phyloP scores from a whole-genome alignment of 1,140 invertebrate genomes.

The Zaprionus nigranus region DNA sequence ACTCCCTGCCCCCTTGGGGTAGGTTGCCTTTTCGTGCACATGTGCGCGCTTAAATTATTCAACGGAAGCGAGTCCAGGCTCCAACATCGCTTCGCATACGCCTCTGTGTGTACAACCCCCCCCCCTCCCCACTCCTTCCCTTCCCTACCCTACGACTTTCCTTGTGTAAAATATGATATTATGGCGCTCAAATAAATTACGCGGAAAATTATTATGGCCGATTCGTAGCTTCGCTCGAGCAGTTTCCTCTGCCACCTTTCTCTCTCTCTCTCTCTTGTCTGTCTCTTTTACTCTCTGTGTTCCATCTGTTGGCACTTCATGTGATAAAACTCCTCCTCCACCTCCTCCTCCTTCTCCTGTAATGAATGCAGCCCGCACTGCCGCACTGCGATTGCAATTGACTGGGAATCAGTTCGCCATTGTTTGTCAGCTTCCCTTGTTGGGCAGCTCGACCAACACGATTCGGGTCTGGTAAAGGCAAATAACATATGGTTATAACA shows the following conservation, averaged over 20 bases:
- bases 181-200: constrained; percentile 81
- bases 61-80: constrained; percentile 59
- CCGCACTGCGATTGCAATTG: constrained; percentile 8
- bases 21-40: constrained; percentile 51
- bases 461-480: not conserved
- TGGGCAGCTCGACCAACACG: not conserved
- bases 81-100: constrained; percentile 26
- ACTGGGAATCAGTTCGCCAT: constrained; percentile 6
- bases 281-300: not conserved
- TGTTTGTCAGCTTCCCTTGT: not conserved
- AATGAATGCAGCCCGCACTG: constrained; percentile 58
- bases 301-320: constrained; percentile 9
- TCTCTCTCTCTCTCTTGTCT: not conserved
- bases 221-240: constrained; percentile 32
- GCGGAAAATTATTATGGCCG: constrained; percentile 80
- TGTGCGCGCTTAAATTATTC: constrained; percentile 81
- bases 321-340: constrained; percentile 37
- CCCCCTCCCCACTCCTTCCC: not conserved
- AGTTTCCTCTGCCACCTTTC: not conserved
- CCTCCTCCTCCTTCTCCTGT: constrained; percentile 30
- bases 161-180: constrained; percentile 77
- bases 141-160: not conserved
- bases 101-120: constrained; percentile 21
- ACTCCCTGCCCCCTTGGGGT: not conserved
- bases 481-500: not conserved